phyloP scores from a whole-genome alignment of 2,888 invertebrate species.

The Dilophus febrilis region DNA sequence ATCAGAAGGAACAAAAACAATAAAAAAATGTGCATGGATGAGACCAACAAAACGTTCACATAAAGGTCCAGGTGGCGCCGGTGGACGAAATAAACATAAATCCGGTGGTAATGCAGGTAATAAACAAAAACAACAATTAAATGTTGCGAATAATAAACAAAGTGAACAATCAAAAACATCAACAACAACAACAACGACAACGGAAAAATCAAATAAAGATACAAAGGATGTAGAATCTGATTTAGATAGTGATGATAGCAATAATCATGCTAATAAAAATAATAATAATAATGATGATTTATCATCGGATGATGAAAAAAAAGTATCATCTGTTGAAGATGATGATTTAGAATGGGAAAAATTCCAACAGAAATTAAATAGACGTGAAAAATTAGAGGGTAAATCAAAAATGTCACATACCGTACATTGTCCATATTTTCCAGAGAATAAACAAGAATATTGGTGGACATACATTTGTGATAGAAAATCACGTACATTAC shows the following conservation, averaged over 20 bases:
- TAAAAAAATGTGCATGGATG: slow-evolving; percentile 68
- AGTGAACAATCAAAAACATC: slow-evolving; percentile 21
- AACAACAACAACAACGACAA: slow-evolving; percentile 9
- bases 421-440: slow-evolving; percentile 95
- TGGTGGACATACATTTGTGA: slow-evolving; percentile 99
- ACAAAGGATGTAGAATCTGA: slow-evolving; percentile 14
- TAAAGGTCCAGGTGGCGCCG: slow-evolving; percentile 33
- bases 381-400: slow-evolving; percentile 80
- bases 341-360: slow-evolving; percentile 86
- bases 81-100: slow-evolving; percentile 35
- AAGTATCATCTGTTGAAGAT: slow-evolving; percentile 39
- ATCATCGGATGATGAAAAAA: slow-evolving; percentile 41
- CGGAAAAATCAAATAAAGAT: slow-evolving; percentile 8
- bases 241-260: slow-evolving; percentile 30
- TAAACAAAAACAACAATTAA: slow-evolving; percentile 24
- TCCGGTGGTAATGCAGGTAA: slow-evolving; percentile 17
- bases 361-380: slow-evolving; percentile 74
- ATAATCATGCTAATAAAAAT: slow-evolving; percentile 33
- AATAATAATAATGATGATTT: slow-evolving; percentile 30
- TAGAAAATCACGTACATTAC: slow-evolving; percentile 74
- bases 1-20: slow-evolving; percentile 31
- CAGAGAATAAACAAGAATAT: slow-evolving; percentile 91
- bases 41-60: slow-evolving; percentile 42
- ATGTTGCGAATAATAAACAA: slow-evolving; percentile 12
- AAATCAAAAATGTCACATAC: slow-evolving; percentile 85